Evolutionary conservation across 2,888 invertebrate species (phyloP).

Genomic region (Patella ulyssiponensis): DNA sequence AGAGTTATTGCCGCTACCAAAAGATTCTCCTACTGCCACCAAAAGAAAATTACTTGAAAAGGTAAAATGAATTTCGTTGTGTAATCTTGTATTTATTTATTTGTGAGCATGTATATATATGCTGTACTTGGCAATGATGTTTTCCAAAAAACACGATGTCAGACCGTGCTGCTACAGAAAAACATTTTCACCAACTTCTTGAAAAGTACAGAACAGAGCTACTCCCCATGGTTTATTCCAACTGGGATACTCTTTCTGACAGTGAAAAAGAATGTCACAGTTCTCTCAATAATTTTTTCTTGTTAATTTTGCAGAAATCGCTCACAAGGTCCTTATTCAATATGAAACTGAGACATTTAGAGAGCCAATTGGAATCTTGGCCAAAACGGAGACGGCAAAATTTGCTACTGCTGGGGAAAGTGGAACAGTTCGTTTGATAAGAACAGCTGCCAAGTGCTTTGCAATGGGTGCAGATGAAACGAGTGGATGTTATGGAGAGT

Average conservation of each 20-base stretch:
- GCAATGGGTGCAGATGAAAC: constrained; percentile 11
- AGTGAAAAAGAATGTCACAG: not conserved
- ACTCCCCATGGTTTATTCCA: constrained; percentile 18
- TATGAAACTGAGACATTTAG: constrained; percentile 3
- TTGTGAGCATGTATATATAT: too few relatives aligned
- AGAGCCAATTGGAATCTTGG: not conserved
- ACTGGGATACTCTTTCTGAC: constrained; percentile 18
- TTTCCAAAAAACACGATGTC: not conserved
- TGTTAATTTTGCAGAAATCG: constrained; percentile 30
- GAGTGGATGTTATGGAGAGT: constrained; percentile 15
- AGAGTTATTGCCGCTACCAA: too few relatives aligned
- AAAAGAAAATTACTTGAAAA: too few relatives aligned
- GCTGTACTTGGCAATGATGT: too few relatives aligned
- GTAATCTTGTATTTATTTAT: too few relatives aligned
- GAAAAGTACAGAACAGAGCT: constrained; percentile 18
- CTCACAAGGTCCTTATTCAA: not conserved
- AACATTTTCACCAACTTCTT: constrained; percentile 35
- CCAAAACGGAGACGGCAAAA: constrained; percentile 3
- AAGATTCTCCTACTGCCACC: too few relatives aligned
- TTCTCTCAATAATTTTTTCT: constrained; percentile 25
- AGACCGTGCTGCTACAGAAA: not conserved
- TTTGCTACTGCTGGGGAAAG: constrained; percentile 4
- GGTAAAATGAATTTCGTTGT: too few relatives aligned
- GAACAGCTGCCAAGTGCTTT: constrained; percentile 9
- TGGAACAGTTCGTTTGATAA: constrained; percentile 16